Conservation (phyloP, 30 jellyfish, hydroid and myxozoan genomes). For the Cassiopea andromeda region DNA sequence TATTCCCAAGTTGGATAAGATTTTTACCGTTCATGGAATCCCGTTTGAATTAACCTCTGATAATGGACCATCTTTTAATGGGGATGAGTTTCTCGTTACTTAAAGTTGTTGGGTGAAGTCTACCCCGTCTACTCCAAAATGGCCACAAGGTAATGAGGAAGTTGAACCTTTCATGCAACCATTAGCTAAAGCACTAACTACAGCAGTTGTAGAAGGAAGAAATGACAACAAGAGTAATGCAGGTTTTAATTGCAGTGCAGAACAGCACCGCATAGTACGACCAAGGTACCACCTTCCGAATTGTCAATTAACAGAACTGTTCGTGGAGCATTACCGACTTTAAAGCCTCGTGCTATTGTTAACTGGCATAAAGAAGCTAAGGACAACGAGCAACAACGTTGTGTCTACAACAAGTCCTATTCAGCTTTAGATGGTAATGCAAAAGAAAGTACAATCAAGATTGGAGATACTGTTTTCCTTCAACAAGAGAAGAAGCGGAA, state of each 20-base stretch:
- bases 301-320: slow-evolving; percentile 49
- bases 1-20: slow-evolving; percentile 47
- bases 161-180: slow-evolving; percentile 60
- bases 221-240: slow-evolving; percentile 62
- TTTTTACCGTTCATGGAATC: slow-evolving; percentile 40
- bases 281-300: slow-evolving; percentile 45
- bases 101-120: slow-evolving; percentile 24
- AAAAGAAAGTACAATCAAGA: slow-evolving; percentile 45
- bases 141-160: slow-evolving; percentile 59
- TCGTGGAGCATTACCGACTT: slow-evolving; percentile 49
- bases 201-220: slow-evolving; percentile 54
- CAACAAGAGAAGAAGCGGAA: too few relatives aligned
- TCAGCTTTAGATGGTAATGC: slow-evolving; percentile 39
- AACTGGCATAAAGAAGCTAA: slow-evolving; percentile 46
- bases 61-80: slow-evolving; percentile 71
- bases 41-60: slow-evolving; percentile 37
- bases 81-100: slow-evolving; percentile 50
- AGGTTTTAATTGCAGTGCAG: slow-evolving; percentile 34
- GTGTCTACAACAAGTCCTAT: slow-evolving; percentile 36
- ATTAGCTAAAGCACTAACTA: slow-evolving; percentile 25
- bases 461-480: not conserved
- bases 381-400: slow-evolving; percentile 18
- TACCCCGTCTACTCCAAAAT: slow-evolving; percentile 30
- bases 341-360: slow-evolving; percentile 12
- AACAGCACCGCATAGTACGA: not conserved